These are phyloP conservation scores for Drosophila athabasca DNA, from an alignment of 1,140 invertebrate species.

Conservation along the genomic window DNA sequence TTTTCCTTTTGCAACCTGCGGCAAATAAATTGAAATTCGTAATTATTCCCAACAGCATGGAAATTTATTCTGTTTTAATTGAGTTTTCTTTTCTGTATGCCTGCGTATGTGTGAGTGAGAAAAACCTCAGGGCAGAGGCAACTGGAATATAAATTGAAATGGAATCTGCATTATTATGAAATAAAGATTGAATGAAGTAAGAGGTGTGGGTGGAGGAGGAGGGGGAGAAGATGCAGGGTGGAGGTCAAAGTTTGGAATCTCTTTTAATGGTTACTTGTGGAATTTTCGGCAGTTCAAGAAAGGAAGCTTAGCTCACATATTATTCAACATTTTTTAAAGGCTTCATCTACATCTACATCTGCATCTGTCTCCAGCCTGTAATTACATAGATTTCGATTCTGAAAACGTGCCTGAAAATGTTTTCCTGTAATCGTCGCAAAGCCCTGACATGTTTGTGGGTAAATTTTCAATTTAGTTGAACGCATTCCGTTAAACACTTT, in stretches of 20 bases:
- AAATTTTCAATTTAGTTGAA: slow-evolving; percentile 20
- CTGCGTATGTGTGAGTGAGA: slow-evolving; percentile 14
- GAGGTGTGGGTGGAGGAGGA: not conserved
- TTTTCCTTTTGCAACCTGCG: slow-evolving; percentile 72
- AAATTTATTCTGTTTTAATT: slow-evolving; percentile 82
- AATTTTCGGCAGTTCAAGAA: not conserved
- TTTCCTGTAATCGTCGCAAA: not conserved
- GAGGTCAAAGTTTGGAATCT: slow-evolving; percentile 10
- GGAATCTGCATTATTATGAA: slow-evolving; percentile 75
- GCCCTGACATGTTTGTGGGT: slow-evolving; percentile 25
- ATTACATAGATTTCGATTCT: not conserved
- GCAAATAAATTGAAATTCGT: slow-evolving; percentile 83
- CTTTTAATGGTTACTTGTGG: not conserved
- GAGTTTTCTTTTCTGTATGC: slow-evolving; percentile 75
- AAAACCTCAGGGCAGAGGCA: slow-evolving; percentile 33
- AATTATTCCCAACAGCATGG: slow-evolving; percentile 79
- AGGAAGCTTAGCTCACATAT: no score
- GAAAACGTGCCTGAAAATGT: slow-evolving; percentile 3
- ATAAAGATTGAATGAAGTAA: slow-evolving; percentile 43
- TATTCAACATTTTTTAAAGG: no score
- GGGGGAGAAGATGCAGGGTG: no score
- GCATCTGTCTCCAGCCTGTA: not conserved
- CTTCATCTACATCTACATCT: no score
- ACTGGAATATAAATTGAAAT: slow-evolving; percentile 68
- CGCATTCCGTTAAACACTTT: slow-evolving; percentile 11